These are phyloP conservation scores for Orchestes rusci DNA, from an alignment of 2,888 invertebrate species.

Conservation along the genomic window DNA sequence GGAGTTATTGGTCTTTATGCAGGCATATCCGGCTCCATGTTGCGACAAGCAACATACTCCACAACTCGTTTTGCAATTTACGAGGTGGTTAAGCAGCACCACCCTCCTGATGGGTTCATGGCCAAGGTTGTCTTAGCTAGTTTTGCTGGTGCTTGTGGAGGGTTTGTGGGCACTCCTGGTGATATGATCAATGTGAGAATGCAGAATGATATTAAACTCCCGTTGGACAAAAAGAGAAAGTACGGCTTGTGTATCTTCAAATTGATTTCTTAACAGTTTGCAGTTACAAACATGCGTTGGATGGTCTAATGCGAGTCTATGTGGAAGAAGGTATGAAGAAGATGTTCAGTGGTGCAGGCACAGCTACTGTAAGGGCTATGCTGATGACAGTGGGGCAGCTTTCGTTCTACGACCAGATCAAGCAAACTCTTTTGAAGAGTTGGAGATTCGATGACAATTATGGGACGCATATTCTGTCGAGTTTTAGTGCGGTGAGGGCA, in stretches of 20 bases:
- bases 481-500: conserved; percentile 73
- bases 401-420: conserved; percentile 54
- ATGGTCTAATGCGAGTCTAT: conserved; percentile 73
- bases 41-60: conserved; percentile 92
- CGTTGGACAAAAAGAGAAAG: conserved; percentile 81
- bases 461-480: conserved; percentile 70
- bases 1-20: conserved; percentile 84
- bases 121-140: conserved; percentile 73
- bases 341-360: conserved; percentile 84
- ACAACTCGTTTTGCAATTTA: conserved; percentile 70
- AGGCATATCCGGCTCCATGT: conserved; percentile 89
- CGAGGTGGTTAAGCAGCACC: conserved; percentile 65
- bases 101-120: conserved; percentile 42
- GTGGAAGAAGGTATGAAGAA: conserved; percentile 70
- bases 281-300: neutral
- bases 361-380: conserved; percentile 83
- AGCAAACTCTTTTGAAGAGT: conserved; percentile 41
- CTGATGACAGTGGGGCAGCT: conserved; percentile 89
- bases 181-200: conserved; percentile 98
- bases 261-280: neutral
- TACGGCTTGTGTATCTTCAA: conserved; percentile 46
- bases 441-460: conserved; percentile 44
- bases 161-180: conserved; percentile 91
- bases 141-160: conserved; percentile 51
- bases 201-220: conserved; percentile 97